These are phyloP conservation scores for Pectinophora gossypiella DNA, from an alignment of 1,140 invertebrate species.

Conservation along the genomic window DNA sequence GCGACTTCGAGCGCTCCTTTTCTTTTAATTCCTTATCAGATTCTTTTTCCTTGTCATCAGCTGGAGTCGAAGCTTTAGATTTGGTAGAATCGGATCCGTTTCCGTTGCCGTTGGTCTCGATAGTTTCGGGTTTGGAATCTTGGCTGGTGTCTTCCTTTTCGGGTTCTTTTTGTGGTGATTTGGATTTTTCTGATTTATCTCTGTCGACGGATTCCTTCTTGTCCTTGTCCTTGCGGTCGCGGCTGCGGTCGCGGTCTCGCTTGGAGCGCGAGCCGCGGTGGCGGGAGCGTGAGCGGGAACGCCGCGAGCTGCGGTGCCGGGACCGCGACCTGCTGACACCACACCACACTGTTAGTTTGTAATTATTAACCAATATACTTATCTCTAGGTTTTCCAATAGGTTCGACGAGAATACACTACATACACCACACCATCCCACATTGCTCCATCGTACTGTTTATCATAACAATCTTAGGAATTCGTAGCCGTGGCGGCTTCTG, in stretches of 20 bases:
- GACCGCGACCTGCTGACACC: slow-evolving; percentile 82
- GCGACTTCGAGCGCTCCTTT: slow-evolving; percentile 53
- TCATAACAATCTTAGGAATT: too few relatives aligned
- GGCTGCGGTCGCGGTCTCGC: slow-evolving; percentile 57
- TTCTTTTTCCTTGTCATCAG: slow-evolving; percentile 50
- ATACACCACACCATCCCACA: too few relatives aligned
- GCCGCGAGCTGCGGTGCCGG: slow-evolving; percentile 76
- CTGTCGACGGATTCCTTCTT: slow-evolving; percentile 44
- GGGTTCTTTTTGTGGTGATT: slow-evolving; percentile 32
- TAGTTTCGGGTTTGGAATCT: slow-evolving; percentile 30
- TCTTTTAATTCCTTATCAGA: slow-evolving; percentile 36
- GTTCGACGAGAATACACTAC: too few relatives aligned
- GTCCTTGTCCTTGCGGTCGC: slow-evolving; percentile 47
- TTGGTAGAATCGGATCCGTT: slow-evolving; percentile 58
- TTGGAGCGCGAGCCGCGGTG: slow-evolving; percentile 79
- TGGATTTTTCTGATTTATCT: slow-evolving; percentile 44
- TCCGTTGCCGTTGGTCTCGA: slow-evolving; percentile 53
- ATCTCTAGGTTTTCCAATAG: too few relatives aligned
- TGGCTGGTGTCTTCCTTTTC: slow-evolving; percentile 51
- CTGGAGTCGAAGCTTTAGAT: slow-evolving; percentile 58
- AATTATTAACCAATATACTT: too few relatives aligned
- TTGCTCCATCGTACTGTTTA: too few relatives aligned
- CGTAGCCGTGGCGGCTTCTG: too few relatives aligned
- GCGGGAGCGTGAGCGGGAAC: slow-evolving; percentile 78
- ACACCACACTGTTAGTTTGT: too few relatives aligned